Conservation (phyloP, 2,888 invertebrate genomes). For the Iselma pallidipennis region DNA sequence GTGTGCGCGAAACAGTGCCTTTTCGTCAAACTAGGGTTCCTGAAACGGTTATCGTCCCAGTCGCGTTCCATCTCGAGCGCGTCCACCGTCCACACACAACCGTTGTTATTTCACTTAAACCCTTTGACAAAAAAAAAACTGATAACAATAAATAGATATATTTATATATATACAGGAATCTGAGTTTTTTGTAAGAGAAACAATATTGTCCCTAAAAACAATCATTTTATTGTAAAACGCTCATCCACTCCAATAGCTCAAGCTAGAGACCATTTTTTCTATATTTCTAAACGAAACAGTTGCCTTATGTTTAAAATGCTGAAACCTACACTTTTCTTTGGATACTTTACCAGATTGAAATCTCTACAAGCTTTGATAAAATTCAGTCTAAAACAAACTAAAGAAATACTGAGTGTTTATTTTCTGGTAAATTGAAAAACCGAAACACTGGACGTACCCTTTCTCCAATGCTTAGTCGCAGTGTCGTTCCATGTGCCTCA, state of each 20-base stretch:
- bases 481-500: slow-evolving; percentile 19
- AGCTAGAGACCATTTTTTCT: not conserved
- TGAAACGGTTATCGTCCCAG: slow-evolving; percentile 16
- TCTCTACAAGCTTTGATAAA: not conserved
- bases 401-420: not conserved
- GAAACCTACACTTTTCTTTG: not conserved
- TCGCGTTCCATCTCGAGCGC: slow-evolving; percentile 25
- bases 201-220: not conserved
- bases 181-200: not conserved
- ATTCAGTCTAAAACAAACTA: not conserved
- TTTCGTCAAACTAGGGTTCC: slow-evolving; percentile 14
- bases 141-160: not conserved
- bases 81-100: slow-evolving; percentile 21
- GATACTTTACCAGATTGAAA: not conserved
- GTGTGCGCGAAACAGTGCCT: slow-evolving; percentile 21
- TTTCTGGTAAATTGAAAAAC: not conserved
- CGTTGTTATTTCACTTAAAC: not conserved
- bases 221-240: not conserved
- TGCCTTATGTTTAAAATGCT: not conserved
- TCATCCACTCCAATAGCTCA: not conserved
- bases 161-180: too few relatives aligned
- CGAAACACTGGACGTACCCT: slow-evolving; percentile 2
- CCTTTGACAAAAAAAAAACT: not conserved
- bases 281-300: not conserved
- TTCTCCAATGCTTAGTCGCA: slow-evolving; percentile 25